These are phyloP conservation scores for Orthosia gothica DNA, from an alignment of 2,888 invertebrate species.

Conservation along the genomic window DNA sequence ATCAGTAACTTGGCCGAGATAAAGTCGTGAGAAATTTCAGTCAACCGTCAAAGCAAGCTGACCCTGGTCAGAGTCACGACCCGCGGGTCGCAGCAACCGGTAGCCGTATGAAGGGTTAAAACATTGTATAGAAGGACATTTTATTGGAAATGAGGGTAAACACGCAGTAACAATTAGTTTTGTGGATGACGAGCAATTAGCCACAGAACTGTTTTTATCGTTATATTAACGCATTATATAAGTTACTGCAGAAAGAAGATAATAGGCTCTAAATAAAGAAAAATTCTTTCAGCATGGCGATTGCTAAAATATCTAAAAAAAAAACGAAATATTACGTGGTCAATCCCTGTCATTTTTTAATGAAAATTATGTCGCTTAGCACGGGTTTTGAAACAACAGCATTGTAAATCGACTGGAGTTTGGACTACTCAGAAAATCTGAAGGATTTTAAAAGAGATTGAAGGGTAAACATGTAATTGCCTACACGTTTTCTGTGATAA, in stretches of 20 bases:
- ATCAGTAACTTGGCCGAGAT: neutral
- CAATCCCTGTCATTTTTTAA: too few relatives aligned
- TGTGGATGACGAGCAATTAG: too few relatives aligned
- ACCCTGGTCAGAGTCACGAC: slow-evolving; percentile 45
- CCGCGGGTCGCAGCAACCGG: slow-evolving; percentile 41
- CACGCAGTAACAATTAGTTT: neutral
- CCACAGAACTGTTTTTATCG: too few relatives aligned
- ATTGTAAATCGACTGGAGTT: neutral
- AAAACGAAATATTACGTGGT: too few relatives aligned
- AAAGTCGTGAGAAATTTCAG: slow-evolving; percentile 40
- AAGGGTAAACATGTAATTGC: neutral
- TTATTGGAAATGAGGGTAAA: neutral
- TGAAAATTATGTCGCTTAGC: neutral
- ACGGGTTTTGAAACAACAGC: neutral
- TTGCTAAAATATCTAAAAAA: too few relatives aligned
- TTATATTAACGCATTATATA: too few relatives aligned
- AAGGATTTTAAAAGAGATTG: neutral
- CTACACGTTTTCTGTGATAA: neutral
- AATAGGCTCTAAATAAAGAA: too few relatives aligned
- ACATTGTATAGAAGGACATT: slow-evolving; percentile 4
- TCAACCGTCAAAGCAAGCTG: slow-evolving; percentile 34
- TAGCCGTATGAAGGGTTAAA: slow-evolving; percentile 41
- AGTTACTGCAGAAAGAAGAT: too few relatives aligned
- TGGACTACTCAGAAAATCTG: neutral
- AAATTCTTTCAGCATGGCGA: too few relatives aligned